These are phyloP conservation scores for Atrichornis clamosus DNA, from an alignment of 2,113 vertebrate genomes.

Conservation along the genomic window DNA sequence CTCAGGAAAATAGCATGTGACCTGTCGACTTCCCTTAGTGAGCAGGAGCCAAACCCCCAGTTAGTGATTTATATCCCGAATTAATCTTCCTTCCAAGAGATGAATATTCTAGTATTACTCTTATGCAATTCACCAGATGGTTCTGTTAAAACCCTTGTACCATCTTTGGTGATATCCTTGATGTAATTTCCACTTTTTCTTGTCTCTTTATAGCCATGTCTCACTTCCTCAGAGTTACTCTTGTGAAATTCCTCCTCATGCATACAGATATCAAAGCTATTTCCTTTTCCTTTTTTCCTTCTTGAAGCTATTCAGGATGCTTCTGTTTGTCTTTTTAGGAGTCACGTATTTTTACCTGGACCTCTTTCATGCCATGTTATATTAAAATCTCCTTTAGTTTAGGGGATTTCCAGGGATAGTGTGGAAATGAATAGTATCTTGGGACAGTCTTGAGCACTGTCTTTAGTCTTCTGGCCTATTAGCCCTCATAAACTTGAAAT, in stretches of 20 bases:
- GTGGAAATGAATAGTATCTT: not conserved
- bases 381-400: not conserved
- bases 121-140: not conserved
- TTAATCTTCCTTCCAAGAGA: not conserved
- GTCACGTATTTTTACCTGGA: not conserved
- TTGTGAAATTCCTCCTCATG: not conserved
- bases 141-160: not conserved
- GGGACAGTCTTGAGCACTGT: not conserved
- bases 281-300: not conserved
- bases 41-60: not conserved
- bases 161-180: not conserved
- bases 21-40: not conserved
- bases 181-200: not conserved
- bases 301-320: not conserved
- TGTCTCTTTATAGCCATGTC: not conserved
- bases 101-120: not conserved
- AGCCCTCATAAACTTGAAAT: not conserved
- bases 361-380: not conserved
- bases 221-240: not conserved
- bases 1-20: not conserved
- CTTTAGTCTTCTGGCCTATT: not conserved
- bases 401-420: not conserved
- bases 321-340: not conserved
- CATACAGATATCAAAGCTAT: not conserved
- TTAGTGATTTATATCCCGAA: not conserved